Base-by-base conservation (phyloP, 2,797 vertebrate genomes). In the Picus viridis region DNA sequence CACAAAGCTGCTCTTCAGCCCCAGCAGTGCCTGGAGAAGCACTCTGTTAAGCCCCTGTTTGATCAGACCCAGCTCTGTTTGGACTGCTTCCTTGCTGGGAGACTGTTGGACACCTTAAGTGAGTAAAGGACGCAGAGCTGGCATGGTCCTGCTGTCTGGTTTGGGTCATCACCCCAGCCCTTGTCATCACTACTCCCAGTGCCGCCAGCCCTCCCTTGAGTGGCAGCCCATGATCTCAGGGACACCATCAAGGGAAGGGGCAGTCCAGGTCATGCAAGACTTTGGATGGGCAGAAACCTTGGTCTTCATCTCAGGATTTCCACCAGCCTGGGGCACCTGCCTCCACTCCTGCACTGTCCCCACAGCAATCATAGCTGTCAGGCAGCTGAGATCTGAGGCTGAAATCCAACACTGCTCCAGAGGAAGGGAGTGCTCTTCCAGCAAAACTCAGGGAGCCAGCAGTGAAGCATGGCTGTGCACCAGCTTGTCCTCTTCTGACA, bases 101-200 rank as follows among this genome's bases (percentile, higher is more conserved):
- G n/a, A 91, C 10, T 7, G 65, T 83, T 6, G 1, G 58, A 8
- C 14, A 61, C 16, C 43, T 57, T 32, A 80, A 83, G 54, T 4
- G 16, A 67, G 45, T 10, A 71, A 68, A 74, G 1, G 12, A 14
- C 39, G 53, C n/a, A 45, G 63, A 79, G 77, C 29, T 69, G 53
- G 5, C 58, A 16, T 45, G 41, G n/a, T 34, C 32, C 2, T 1
- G 1, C 36, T 62, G n/a, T 4, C 29, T 32, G 2, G 3, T 63
- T 65, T 36, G 8, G 17, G 63, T 51, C 78, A 64, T 16, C 12
- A 53, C 39, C 27, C 27, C 20, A 53, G 12, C 5, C 17, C 12
- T 41, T 0, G 0, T 32, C 32, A n/a, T 17, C 5, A 11, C 1
- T 3, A 2, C 4, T 22, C 11, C n/a, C 29, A 32, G 22, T 32